Evolutionary conservation across 2,888 invertebrate species (phyloP).

Genomic region (Chirona hameri): DNA sequence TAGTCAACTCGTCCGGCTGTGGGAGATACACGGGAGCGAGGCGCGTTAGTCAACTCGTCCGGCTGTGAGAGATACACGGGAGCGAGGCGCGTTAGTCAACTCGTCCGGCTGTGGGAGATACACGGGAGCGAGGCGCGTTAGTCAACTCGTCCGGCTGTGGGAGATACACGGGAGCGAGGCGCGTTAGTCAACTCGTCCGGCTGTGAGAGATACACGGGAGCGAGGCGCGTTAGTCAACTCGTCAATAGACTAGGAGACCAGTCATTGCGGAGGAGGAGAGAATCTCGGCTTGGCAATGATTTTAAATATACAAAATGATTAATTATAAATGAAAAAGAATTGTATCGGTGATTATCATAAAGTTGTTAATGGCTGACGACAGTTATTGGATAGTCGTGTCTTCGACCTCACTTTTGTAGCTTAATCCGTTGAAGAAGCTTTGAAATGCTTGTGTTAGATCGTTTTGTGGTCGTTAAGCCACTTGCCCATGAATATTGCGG

Average conservation of each 20-base stretch:
- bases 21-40: conserved; percentile 43
- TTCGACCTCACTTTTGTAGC: too few relatives aligned
- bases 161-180: conserved; percentile 39
- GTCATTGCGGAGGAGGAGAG: too few relatives aligned
- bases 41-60: conserved; percentile 56
- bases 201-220: conserved; percentile 52
- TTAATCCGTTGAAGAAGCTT: too few relatives aligned
- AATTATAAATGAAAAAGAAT: too few relatives aligned
- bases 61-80: conserved; percentile 58
- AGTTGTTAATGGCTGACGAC: too few relatives aligned
- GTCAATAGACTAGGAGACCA: neutral
- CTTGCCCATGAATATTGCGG: too few relatives aligned
- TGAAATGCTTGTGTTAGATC: too few relatives aligned
- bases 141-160: conserved; percentile 70
- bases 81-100: conserved; percentile 38
- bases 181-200: conserved; percentile 61
- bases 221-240: conserved; percentile 4
- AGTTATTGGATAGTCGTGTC: too few relatives aligned
- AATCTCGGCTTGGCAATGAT: too few relatives aligned
- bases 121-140: conserved; percentile 25
- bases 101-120: conserved; percentile 71
- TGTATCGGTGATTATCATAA: too few relatives aligned
- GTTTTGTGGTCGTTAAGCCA: too few relatives aligned
- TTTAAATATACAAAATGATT: too few relatives aligned
- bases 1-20: conserved; percentile 67